Percentiles rank a stretch among this genome's conserved stretches.
Evolutionary conservation across 2,797 vertebrate genomes (phyloP).

Genomic region (Smutsia temminckii): DNA sequence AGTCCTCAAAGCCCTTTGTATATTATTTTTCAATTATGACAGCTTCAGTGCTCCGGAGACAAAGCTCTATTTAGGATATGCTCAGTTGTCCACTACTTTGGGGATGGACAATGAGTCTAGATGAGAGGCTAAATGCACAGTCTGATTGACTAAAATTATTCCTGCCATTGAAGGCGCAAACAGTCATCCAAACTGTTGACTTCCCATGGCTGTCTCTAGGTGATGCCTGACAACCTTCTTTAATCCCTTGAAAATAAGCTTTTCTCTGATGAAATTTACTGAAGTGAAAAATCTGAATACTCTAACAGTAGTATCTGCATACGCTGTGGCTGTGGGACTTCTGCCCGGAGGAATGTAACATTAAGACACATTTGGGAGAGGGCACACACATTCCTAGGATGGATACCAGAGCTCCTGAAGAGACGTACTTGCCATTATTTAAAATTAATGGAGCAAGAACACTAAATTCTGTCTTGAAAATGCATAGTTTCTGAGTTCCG

Average conservation of each 20-base stretch:
- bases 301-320: background rate
- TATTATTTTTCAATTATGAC: background rate
- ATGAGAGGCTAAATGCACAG: rapidly evolving
- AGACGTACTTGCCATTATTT: background rate
- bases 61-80: rapidly evolving
- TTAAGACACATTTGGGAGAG: background rate
- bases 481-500: rapidly evolving
- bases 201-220: background rate
- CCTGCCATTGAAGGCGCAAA: rapidly evolving
- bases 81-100: rapidly evolving
- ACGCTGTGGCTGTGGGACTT: rapidly evolving
- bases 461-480: background rate
- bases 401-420: background rate
- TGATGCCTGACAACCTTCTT: background rate
- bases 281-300: background rate
- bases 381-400: background rate
- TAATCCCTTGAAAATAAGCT: background rate
- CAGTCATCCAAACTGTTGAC: rapidly evolving
- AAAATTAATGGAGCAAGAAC: background rate
- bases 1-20: rapidly evolving
- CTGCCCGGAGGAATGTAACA: background rate
- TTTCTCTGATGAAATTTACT: background rate
- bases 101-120: too few relatives aligned
- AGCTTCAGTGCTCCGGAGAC: background rate
- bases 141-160: background rate